Base-by-base conservation (phyloP, 2,797 vertebrate species). In the Cichlasoma orientale region DNA sequence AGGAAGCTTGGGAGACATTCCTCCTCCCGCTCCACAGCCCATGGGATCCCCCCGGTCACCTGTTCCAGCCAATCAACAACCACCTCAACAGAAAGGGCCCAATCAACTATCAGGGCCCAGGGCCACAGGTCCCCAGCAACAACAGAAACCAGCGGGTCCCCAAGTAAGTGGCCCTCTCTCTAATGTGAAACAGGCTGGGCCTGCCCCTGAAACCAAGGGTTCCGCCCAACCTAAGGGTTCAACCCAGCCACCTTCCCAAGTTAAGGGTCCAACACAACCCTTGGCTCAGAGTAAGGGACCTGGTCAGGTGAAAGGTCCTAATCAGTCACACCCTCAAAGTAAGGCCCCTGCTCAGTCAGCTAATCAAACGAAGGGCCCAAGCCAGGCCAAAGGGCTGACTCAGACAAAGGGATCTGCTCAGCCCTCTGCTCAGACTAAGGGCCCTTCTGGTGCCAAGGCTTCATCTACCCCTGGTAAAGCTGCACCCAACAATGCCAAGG, bases 1-100 rank as follows among this genome's bases (percentile, higher is more conserved):
- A 82, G 98, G 98, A 92, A 96, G 96, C 91, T 93, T 99, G 61
- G 99, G 97, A 61, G 98, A 98, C 89, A 95, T 94, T 82, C 92
- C 95, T 44, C 83, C 94, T 77, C 95, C 97, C 1, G 85, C 89
- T 84, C 92, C 95, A 21, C 94, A 96, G 7, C 88, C 96, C 14
- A 18, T 72, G 11, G 96, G 95, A 87, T 96, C 96, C 77, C 96
- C 97, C 0, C 92, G 93, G 72, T 93, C 93, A 85, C 93, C 95
- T 63, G 91, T 94, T 1, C 90, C 95, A 55, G 23, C 93, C 56
- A 85, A 86, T 92, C 96, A 92, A 82, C 97, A 95, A 82, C 89
- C 93, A 85, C 82, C 92, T 87, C 94, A 90, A 75, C 94, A 94
- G 89, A 95, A 91, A 94, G 91, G 88, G 54, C 84, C 92, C 33